Conservation (phyloP, 1,140 invertebrate species). For the Procambarus clarkii region DNA sequence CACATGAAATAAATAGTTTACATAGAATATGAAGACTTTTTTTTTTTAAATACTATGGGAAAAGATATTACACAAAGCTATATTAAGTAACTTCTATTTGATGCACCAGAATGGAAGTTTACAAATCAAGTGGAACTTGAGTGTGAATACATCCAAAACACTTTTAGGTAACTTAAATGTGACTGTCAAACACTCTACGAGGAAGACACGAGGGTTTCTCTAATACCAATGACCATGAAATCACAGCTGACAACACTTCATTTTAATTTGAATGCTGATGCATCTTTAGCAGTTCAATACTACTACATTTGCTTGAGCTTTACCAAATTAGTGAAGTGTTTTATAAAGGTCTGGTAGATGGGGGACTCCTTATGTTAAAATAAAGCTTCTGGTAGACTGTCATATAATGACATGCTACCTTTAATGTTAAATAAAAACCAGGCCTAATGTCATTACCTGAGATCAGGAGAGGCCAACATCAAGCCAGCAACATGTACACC, state of each 20-base stretch:
- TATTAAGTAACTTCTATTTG: conserved; percentile 21
- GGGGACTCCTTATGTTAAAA: neutral
- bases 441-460: conserved; percentile 58
- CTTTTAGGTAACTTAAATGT: conserved; percentile 56
- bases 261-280: conserved; percentile 17
- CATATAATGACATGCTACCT: conserved; percentile 6
- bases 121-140: conserved; percentile 41
- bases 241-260: conserved; percentile 45
- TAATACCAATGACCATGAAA: conserved; percentile 61
- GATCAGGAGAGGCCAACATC: conserved; percentile 66
- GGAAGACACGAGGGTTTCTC: conserved; percentile 65
- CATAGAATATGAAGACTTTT: conserved; percentile 34
- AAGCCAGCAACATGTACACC: conserved; percentile 50
- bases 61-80: conserved; percentile 45
- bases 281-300: conserved; percentile 31
- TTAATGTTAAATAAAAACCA: conserved; percentile 31
- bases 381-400: conserved; percentile 40
- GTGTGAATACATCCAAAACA: conserved; percentile 37
- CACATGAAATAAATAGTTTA: conserved; percentile 58
- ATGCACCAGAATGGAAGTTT: conserved; percentile 50
- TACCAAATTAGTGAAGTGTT: neutral
- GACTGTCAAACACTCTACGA: conserved; percentile 52
- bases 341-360: neutral
- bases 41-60: conserved; percentile 35
- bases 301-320: conserved; percentile 33